phyloP scores from a whole-genome alignment of 1,140 invertebrate genomes.

The Pogonomyrmex barbatus region DNA sequence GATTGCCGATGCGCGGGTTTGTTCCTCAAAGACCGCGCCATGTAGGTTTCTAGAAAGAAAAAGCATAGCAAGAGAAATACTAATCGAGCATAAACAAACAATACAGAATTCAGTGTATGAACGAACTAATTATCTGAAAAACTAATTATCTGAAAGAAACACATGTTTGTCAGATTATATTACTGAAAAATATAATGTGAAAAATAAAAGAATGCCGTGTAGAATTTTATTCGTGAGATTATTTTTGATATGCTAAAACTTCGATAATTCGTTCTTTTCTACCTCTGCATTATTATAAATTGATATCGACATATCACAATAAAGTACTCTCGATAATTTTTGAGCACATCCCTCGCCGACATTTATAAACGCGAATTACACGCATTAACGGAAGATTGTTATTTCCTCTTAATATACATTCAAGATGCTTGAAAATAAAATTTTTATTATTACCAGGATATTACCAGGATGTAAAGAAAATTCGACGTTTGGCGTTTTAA shows the following conservation, averaged over 20 bases:
- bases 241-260: not conserved
- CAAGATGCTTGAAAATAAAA: not conserved
- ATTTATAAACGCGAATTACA: not conserved
- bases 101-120: not conserved
- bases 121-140: not conserved
- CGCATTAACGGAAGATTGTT: not conserved
- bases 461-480: not conserved
- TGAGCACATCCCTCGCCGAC: slow-evolving; percentile 45
- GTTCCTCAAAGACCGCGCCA: not conserved
- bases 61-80: not conserved
- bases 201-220: not conserved
- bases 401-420: not conserved
- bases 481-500: not conserved
- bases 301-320: not conserved
- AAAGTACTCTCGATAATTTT: not conserved
- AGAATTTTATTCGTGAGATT: not conserved
- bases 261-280: slow-evolving; percentile 55
- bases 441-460: not conserved
- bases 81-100: not conserved
- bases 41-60: not conserved
- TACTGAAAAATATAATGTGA: not conserved
- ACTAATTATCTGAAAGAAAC: not conserved
- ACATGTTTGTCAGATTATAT: slow-evolving; percentile 5
- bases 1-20: slow-evolving; percentile 26
- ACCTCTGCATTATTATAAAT: not conserved